A percentile compares a stretch with the other conserved stretches of the same genome.
Evolutionary conservation across 2,113 vertebrate species (phyloP).

Genomic region (Lampris megalopsis): DNA sequence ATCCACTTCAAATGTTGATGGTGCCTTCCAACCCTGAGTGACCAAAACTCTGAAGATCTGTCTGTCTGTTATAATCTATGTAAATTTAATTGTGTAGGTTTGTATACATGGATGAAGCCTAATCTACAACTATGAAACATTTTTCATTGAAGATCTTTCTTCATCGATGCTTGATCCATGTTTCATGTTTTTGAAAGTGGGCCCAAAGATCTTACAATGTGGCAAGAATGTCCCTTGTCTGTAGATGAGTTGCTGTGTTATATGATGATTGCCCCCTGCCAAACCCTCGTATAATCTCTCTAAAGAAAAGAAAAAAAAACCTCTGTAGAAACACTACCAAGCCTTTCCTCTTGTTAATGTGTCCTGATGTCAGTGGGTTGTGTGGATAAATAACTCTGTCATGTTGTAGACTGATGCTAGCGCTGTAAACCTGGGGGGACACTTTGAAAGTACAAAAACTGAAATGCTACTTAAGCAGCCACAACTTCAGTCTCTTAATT

Average conservation of each 20-base stretch:
- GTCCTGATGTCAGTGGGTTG: neutral
- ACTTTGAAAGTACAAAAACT: conserved; percentile 31
- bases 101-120: conserved; percentile 11
- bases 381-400: conserved; percentile 12
- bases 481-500: neutral
- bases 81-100: neutral
- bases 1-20: no score
- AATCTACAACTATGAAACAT: neutral
- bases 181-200: neutral
- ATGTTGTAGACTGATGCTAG: conserved; percentile 22
- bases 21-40: conserved; percentile 38
- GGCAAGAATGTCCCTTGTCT: neutral
- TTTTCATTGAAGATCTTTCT: conserved; percentile 1
- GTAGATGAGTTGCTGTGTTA: conserved; percentile 18
- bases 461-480: conserved; percentile 12
- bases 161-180: conserved; percentile 4
- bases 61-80: neutral
- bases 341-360: conserved; percentile 4
- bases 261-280: neutral
- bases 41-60: conserved; percentile 6
- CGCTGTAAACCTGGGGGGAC: conserved; percentile 16
- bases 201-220: conserved; percentile 13
- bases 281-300: neutral
- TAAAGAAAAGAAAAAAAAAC: neutral
- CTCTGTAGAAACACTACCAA: neutral